Base-by-base conservation (phyloP, 2,888 invertebrate genomes). In the Acrocera orbiculus region DNA sequence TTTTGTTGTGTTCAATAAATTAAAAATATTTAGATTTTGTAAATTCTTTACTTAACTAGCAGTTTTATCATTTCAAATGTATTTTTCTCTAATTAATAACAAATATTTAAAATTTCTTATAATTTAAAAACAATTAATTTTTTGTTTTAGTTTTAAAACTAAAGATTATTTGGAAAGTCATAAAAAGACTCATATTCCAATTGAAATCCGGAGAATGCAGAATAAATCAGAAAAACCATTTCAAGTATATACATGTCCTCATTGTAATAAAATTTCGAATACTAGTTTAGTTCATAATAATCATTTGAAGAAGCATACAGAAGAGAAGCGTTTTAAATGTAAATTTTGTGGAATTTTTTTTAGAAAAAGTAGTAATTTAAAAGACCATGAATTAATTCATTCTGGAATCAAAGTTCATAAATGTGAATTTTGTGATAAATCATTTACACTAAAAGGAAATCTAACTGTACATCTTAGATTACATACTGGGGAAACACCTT, bases 401-500 rank as follows among this genome's bases (percentile, higher is more conserved):
- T 19, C 42, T 9, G 42, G 44, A 5, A 11, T 33, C 5, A 42
- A 44, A 25, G 26, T 29, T 17, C 37, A 42, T 25, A 34, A 38
- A 25, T 44, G 44, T 16, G 7, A 34, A 20, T 35, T 36, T 8
- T 44, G 44, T 26, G 24, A 25, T 10, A 44, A 42, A 34, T 16
- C 33, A 10, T 44, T 44, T 30, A 35, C 40, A 8, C 32, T 42
- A 8, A 38, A 41, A 11, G 34, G 41, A n/a, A 44, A 44, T 35
- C 39, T 44, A 26, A 37, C 35, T 3, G 42, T 44, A 5, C 44
- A 44, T 27, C 31, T 31, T 33, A 38, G 46, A 16, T 33, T 41
- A 17, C 46, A 47, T 29, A 39, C 40, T 19, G 44, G 46, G 9
- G 43, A 44, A 33, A 41, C 40, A 8, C 45, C 45, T 3, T 45